A percentile compares a stretch with the other conserved stretches of the same genome.
Conservation (phyloP, 23 tunicate genomes). For the Styela clava region DNA sequence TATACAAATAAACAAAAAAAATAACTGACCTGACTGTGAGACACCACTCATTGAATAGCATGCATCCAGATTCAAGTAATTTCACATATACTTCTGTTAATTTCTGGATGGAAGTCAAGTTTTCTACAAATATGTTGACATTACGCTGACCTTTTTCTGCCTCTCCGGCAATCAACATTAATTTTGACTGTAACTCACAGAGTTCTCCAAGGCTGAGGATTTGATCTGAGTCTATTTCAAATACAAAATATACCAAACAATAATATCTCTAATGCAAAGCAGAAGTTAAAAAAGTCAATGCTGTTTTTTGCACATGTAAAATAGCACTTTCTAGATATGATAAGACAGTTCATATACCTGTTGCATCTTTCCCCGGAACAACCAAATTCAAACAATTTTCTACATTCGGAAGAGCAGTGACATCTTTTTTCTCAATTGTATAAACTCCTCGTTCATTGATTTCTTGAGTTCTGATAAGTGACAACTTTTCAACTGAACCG, state of each 20-base stretch:
- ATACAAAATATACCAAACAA: no score
- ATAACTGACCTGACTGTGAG: neutral
- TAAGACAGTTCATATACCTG: neutral
- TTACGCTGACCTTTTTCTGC: constrained; percentile 58
- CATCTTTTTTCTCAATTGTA: constrained; percentile 16
- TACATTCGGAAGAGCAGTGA: constrained; percentile 6
- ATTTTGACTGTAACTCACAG: constrained; percentile 58
- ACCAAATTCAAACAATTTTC: constrained; percentile 36
- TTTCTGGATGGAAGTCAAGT: constrained; percentile 43
- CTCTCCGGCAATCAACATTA: constrained; percentile 84
- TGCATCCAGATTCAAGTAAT: constrained; percentile 46
- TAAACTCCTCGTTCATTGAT: constrained; percentile 44
- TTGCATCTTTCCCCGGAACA: constrained; percentile 8
- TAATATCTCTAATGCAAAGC: no score
- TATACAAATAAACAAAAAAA: neutral
- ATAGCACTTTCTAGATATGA: no score
- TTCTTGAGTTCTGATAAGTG: constrained; percentile 32
- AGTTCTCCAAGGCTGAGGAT: constrained; percentile 20
- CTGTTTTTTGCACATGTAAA: no score
- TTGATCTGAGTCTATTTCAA: no score
- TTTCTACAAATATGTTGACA: constrained; percentile 54
- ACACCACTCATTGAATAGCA: constrained; percentile 53
- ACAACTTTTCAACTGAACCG: constrained; percentile 54
- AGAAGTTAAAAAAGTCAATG: no score
- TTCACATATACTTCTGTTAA: constrained; percentile 50